A percentile compares a stretch with the other conserved stretches of the same genome.
Conservation (phyloP, 2,888 invertebrate genomes). For the Eueremaeus valkanovi region DNA sequence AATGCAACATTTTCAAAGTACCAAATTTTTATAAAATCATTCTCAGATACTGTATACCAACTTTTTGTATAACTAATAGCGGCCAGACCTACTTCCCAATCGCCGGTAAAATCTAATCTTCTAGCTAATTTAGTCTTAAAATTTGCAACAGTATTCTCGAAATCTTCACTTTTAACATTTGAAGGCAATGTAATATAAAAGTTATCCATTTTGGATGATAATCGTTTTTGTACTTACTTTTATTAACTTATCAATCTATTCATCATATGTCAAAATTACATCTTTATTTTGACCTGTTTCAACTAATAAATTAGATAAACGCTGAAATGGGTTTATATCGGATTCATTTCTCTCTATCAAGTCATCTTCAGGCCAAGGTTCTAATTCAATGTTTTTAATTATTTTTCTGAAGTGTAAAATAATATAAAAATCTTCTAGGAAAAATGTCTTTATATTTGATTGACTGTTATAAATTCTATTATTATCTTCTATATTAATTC, state of each 20-base stretch:
- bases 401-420: too few species aligned
- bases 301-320: too few species aligned
- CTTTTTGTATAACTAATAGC: not conserved
- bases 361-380: too few species aligned
- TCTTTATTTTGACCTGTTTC: too few species aligned
- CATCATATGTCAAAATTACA: not conserved
- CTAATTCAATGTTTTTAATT: too few species aligned
- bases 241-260: not conserved
- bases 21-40: not conserved
- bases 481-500: not conserved
- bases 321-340: not conserved
- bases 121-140: not conserved
- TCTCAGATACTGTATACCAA: not conserved
- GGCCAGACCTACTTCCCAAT: not conserved
- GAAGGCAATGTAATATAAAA: constrained; percentile 3
- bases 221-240: not conserved
- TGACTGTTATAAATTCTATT: too few species aligned
- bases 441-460: too few species aligned
- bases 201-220: not conserved
- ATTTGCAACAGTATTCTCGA: constrained; percentile 1
- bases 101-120: not conserved
- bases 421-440: too few species aligned
- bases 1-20: not conserved
- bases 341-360: not conserved
- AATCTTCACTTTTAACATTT: not conserved